Conservation (phyloP, 2,888 invertebrate genomes). For the Xiphydria camelus region DNA sequence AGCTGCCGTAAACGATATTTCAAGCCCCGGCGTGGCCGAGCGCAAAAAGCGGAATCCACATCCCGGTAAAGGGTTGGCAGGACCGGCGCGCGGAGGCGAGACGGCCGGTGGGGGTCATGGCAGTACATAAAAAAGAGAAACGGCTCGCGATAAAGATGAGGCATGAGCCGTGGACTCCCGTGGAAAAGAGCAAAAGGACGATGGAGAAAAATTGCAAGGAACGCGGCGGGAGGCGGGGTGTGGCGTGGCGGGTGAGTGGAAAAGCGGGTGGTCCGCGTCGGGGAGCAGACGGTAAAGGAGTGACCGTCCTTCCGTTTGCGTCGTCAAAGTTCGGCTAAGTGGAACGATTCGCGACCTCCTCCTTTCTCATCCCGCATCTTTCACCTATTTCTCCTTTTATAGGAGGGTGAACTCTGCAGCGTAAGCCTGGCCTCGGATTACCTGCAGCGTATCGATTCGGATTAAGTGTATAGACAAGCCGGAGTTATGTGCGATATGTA, state of each 20-base stretch:
- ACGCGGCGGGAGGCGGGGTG: background rate
- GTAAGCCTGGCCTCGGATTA: too few species aligned
- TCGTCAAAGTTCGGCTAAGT: conserved; percentile 2
- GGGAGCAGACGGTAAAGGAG: background rate
- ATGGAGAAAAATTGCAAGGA: conserved; percentile 10
- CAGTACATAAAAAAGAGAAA: conserved; percentile 14
- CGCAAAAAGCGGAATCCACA: background rate
- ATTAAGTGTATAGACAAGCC: too few species aligned
- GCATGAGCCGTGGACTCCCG: conserved; percentile 10
- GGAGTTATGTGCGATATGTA: too few species aligned
- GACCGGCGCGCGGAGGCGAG: background rate
- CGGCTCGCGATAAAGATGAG: conserved; percentile 17
- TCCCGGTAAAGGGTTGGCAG: background rate
- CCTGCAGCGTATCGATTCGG: too few species aligned
- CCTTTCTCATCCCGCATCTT: too few species aligned
- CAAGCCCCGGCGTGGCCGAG: background rate
- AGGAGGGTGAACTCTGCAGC: too few species aligned
- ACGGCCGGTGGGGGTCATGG: background rate
- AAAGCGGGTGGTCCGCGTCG: background rate
- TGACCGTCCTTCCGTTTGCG: conserved; percentile 1
- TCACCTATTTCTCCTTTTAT: too few species aligned
- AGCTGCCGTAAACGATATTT: conserved; percentile 3
- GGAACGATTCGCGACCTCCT: too few species aligned
- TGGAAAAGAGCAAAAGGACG: conserved; percentile 6
- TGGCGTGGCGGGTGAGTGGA: background rate